Base-by-base conservation (phyloP, 2,113 vertebrate species). In the Stegastes partitus region DNA sequence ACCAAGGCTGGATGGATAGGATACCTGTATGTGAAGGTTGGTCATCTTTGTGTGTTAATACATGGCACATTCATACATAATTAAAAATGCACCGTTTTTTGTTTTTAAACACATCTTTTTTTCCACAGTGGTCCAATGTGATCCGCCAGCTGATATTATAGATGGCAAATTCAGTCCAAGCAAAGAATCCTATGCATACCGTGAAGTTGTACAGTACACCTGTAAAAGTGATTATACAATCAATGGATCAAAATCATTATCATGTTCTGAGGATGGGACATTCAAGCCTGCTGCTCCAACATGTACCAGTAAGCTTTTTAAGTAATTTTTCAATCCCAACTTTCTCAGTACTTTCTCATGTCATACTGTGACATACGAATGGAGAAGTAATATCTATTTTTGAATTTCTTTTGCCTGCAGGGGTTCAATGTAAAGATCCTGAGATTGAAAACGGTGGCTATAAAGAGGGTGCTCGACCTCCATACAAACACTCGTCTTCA, bases 11-110 rank as follows among this genome's bases (percentile, higher is more conserved):
- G 94, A 0, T 0, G 0, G 64, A 5, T 16, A 83, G 79, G 54
- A 3, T 53, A 11, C 73, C 89, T 26, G 0, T 0, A 0, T 95
- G 94, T 91, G 86, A 93, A 83, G 84, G 94, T 95, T 39, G 22
- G 86, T 86, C 5, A 37, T 72, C 10, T 67, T 1, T 55, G 1
- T 6, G 0, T 76, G 2, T 69, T 53, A 0, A 22, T 31, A 44
- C 12, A 22, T 25, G 7, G 31, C 19, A 3, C 1, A 53, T 39
- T 37, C 5, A 7, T 21, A 47, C 11, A 28, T 3, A 5, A 42
- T 47, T 11, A 62, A 56, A 44, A 37, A 3, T 4, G 16, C 5
- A 5, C 7, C 50, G 1, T 16, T 44, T 71, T 73, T 3, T 19
- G 49, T 50, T 81, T 19, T 66, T 47, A 86, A 16, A 1, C 9